Base-by-base conservation (phyloP, 2,797 vertebrate genomes). In the Poecilia gillii region DNA sequence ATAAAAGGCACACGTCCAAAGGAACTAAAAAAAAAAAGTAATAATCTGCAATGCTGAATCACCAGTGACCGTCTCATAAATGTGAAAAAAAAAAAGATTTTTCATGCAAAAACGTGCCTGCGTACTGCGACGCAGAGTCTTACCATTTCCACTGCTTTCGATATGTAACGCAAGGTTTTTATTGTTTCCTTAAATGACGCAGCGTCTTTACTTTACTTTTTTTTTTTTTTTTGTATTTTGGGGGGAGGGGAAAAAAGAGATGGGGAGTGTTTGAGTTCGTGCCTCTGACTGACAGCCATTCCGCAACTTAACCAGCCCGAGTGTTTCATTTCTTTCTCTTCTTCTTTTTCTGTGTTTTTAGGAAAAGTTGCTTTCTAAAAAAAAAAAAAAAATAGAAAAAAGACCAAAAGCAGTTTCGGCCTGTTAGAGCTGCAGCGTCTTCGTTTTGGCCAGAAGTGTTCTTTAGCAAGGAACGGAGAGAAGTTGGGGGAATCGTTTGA, bases 1-100 rank as follows among this genome's bases (percentile, higher is more conserved):
- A 97, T 95, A 95, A 96, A 96, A 97, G 96, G 96, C 97, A 97
- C 95, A 97, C 96, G 94, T 95, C 96, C 97, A 97, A 97, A 97
- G 96, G 96, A 96, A 96, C 90, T 80, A 62, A 49, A 41, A 39
- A 79, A 82, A 84, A 84, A 77, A 76, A 92, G 89, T 91, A 92
- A 93, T 91, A 92, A 92, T 95, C 95, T 97, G 94, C 94, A 81
- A 94, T 90, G 96, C 96, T 95, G 95, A 96, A 94, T 96, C 94
- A 95, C 94, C 96, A 94, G 96, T 96, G 95, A 90, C 95, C 96
- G 94, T 95, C 94, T 96, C 95, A 96, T 96, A 95, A 96, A 92
- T 93, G 93, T 90, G 93, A 97, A 89, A 94, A 72, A 85, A 23
- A 80, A 62, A 2, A 14, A 28, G 80, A 83, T 90, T 85, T 87